Evolutionary conservation across 2,797 vertebrate genomes (phyloP), one percentile per base, ranked within the genome.

Genomic region (Varecia variegata): DNA sequence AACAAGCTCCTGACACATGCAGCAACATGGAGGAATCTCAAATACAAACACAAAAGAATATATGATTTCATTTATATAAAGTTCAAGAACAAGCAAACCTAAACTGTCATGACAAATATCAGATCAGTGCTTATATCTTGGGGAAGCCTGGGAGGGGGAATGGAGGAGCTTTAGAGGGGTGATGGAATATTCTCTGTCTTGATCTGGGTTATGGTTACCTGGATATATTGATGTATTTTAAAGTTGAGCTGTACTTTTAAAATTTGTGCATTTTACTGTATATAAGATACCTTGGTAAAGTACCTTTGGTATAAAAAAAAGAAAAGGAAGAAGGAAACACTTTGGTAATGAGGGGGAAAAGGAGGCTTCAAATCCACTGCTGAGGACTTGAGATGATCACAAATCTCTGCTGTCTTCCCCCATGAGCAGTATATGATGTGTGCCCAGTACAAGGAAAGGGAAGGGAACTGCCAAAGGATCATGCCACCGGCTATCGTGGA

Each of bases 381-480:
- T 2, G 40, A 56, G 20, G 23, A 32, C 68, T 73, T 52, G 50
- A 67, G 50, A 62, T 15, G 17, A 67, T 87, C 32, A 20, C 15
- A 70, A 71, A 23, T 58, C 56, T 83, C 23, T 65, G 30, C 18
- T 5, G 1, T 84, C 43, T 73, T 38, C 8, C 12, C 5, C 12
- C 18, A n/a, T 0, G 2, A 70, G 30, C 71, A 30, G 4, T n/a
- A 54, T 0, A 50, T 9, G 8, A 47, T 0, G 0, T 47, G 40
- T 40, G 4, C 27, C 32, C 52, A n/a, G 56, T 27, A 5, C 4
- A 3, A 71, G 67, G 54, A 43, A 47, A 43, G 10, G 50, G 8
- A 77, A 32, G 13, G 15, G 60, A 12, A 15, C 25, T 14, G 15
- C 77, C 62, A 17, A 0, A 6, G 43, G 14, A 65, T 9, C 8